Base-by-base conservation (phyloP, 2,888 invertebrate genomes). In the Drosophila anomelani region DNA sequence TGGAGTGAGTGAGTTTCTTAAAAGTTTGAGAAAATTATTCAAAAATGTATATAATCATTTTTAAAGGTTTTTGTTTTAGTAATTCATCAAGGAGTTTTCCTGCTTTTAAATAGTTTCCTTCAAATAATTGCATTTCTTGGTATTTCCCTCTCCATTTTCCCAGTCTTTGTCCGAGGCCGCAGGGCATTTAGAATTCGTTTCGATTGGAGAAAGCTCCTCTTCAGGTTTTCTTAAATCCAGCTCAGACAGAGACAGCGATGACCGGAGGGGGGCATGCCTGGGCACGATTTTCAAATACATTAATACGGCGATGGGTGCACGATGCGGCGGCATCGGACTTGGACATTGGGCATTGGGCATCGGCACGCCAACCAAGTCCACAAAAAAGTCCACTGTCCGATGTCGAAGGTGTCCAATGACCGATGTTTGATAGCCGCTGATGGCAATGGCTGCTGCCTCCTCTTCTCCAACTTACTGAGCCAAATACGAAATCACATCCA, bases 241-340 rank as follows among this genome's bases (percentile, higher is more conserved):
- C 61, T 41, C 54, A 79, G 63, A 79, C 59, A 49, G 17, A 20
- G 29, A 15, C 13, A 36, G 17, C 32, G 47, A 29, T 29, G 23
- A 29, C n/a, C 8, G n/a, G 12, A 13, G 51, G 68, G 68, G 26
- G 57, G 56, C 72, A 57, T 56, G 34, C 49, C 41, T 43, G 77
- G 71, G 74, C 89, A 88, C 90, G 88, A 88, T 90, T 90, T 90
- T 86, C 89, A 90, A 90, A 89, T 80, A 78, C 85, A 89, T 89
- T 89, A 81, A 85, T 76, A 86, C 88, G 82, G 83, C 89, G 90
- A 76, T 79, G 81, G 78, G 82, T 85, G 85, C 88, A 88, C 85
- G 83, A 74, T 56, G 46, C 56, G 67, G 43, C 56, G 67, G 59
- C 49, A 53, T 58, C 56, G 56, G 39, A 39, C 39, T 58, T 58